Conservation (phyloP, 2,797 vertebrate genomes). For the Pempheris klunzingeri region DNA sequence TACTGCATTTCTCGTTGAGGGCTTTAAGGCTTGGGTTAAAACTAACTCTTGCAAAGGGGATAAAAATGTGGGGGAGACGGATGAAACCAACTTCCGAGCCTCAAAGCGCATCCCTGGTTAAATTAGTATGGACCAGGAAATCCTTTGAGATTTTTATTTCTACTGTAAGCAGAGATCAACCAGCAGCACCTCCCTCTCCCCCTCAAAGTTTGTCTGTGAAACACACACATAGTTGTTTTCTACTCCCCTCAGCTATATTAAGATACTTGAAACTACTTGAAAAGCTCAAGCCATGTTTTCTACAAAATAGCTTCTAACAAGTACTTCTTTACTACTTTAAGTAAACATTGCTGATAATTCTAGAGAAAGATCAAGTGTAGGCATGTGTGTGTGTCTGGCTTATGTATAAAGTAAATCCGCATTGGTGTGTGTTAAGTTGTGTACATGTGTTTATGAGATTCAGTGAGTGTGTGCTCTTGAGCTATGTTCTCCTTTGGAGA, state of each 20-base stretch:
- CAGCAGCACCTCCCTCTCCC: no score
- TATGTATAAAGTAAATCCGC: background rate
- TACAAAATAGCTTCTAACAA: background rate
- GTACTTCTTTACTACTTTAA: background rate
- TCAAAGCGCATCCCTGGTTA: no score
- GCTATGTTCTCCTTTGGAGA: slow-evolving; percentile 19
- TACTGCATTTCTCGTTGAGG: no score
- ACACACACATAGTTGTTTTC: background rate
- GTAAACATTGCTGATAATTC: background rate
- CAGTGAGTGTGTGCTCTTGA: slow-evolving; percentile 22
- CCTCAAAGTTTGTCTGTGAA: no score
- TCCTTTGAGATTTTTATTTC: no score
- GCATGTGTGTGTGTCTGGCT: background rate
- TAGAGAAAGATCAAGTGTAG: background rate
- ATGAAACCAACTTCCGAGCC: no score
- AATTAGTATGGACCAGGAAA: no score
- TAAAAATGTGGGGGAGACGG: no score
- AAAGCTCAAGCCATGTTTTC: background rate
- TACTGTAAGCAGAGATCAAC: no score
- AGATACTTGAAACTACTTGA: background rate
- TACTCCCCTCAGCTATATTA: background rate
- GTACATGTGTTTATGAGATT: background rate
- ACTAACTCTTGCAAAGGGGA: no score
- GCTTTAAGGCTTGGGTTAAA: no score
- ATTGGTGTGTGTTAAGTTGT: background rate